These are phyloP conservation scores for Heliconius erato DNA, from an alignment of 2,888 invertebrate species.

Conservation along the genomic window DNA sequence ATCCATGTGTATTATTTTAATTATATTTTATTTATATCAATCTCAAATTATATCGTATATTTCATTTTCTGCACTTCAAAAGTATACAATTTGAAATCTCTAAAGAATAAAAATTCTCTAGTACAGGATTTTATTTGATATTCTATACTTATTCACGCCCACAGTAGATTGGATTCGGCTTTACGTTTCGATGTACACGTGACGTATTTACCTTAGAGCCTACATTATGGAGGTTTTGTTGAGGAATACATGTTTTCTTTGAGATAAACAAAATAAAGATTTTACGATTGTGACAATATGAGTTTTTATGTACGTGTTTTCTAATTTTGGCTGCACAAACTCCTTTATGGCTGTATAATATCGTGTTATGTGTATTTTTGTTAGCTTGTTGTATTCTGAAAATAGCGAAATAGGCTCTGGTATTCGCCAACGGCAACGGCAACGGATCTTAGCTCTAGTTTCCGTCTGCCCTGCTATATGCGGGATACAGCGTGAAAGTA, in stretches of 20 bases:
- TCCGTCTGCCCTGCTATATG: background rate
- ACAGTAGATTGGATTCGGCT: constrained; percentile 71
- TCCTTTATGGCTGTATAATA: background rate
- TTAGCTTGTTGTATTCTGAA: background rate
- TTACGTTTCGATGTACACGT: constrained; percentile 61
- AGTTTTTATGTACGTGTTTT: constrained; percentile 4
- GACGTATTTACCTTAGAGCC: constrained; percentile 46
- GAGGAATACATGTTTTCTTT: constrained; percentile 28
- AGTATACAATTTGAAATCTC: background rate
- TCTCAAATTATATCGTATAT: background rate
- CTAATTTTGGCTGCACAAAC: constrained; percentile 3
- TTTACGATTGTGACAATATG: constrained; percentile 17
- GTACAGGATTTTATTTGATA: constrained; percentile 68
- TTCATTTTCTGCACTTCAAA: background rate
- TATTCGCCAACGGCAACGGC: background rate
- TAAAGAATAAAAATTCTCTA: constrained; percentile 48
- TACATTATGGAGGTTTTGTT: constrained; percentile 42
- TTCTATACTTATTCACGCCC: constrained; percentile 68
- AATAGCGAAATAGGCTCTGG: background rate
- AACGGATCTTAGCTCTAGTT: background rate
- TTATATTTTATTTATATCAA: no score
- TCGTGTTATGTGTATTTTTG: background rate
- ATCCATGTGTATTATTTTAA: background rate
- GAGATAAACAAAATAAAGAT: constrained; percentile 15
- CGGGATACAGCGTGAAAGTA: background rate